Evolutionary conservation across 1,140 invertebrate genomes (phyloP).

Genomic region (Ctenoplectra terminalis): DNA sequence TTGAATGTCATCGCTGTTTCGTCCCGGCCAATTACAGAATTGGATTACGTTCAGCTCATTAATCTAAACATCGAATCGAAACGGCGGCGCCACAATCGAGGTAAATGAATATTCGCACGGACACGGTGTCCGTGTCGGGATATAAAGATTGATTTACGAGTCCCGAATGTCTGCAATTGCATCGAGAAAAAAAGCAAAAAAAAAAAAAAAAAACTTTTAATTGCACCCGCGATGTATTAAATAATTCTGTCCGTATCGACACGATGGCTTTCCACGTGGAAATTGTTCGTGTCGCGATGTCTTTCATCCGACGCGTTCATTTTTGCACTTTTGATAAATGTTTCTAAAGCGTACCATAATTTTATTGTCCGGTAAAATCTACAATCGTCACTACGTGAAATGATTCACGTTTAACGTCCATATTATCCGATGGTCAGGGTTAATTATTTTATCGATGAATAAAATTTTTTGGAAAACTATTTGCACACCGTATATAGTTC

Average conservation of each 20-base stretch:
- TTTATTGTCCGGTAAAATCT: no score
- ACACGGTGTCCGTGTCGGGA: background rate
- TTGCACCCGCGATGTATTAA: slow-evolving; percentile 57
- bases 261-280: no score
- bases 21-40: slow-evolving; percentile 37
- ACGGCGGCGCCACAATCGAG: slow-evolving; percentile 28
- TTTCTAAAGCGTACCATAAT: no score
- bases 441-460: no score
- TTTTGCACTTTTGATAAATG: no score
- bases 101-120: slow-evolving; percentile 48
- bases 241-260: slow-evolving; percentile 16
- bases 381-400: no score
- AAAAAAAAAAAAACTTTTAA: slow-evolving; percentile 73
- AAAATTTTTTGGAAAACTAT: no score
- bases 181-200: background rate
- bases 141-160: slow-evolving; percentile 67
- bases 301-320: background rate
- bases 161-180: background rate
- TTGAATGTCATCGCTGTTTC: slow-evolving; percentile 36
- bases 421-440: no score
- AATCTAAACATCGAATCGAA: slow-evolving; percentile 48
- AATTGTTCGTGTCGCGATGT: background rate
- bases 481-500: no score
- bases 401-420: no score
- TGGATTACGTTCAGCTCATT: slow-evolving; percentile 45